These are phyloP conservation scores for Mizuhopecten yessoensis DNA, from an alignment of 1,140 invertebrate genomes.

Conservation along the genomic window DNA sequence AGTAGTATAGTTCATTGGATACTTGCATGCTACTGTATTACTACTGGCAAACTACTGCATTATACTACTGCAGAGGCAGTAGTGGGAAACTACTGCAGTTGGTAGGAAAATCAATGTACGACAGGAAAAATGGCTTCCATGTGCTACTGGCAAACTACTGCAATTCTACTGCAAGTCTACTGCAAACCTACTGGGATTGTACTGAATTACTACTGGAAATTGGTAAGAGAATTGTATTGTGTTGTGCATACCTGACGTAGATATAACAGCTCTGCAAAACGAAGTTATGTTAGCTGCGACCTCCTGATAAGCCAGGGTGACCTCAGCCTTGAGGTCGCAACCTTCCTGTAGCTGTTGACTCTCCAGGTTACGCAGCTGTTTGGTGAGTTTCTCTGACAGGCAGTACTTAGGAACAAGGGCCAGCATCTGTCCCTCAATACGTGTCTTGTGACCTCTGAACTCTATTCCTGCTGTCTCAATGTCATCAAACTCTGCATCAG, in stretches of 20 bases:
- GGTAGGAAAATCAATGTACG: no score
- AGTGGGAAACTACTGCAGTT: no score
- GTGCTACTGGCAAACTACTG: no score
- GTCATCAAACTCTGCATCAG: constrained; percentile 71
- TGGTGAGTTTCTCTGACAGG: constrained; percentile 77
- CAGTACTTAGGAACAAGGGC: constrained; percentile 88
- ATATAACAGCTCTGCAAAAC: constrained; percentile 78
- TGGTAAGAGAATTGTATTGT: no score
- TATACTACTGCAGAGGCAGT: no score
- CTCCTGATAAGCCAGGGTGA: constrained; percentile 76
- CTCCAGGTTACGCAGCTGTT: constrained; percentile 74
- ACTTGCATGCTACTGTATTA: no score
- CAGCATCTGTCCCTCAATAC: constrained; percentile 87
- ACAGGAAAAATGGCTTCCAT: no score
- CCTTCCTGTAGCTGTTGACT: constrained; percentile 78
- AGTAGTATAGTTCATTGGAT: no score
- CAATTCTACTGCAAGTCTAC: no score
- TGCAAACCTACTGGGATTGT: no score
- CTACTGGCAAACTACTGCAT: no score
- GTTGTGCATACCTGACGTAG: constrained; percentile 75
- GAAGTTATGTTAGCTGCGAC: constrained; percentile 79
- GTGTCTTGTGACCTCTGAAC: constrained; percentile 77
- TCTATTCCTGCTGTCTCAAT: constrained; percentile 76
- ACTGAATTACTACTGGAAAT: no score
- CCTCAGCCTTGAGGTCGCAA: constrained; percentile 68